Evolutionary conservation across 2,797 vertebrate genomes (phyloP), one percentile per base, ranked within the genome.

Genomic region (Pristis pectinata): DNA sequence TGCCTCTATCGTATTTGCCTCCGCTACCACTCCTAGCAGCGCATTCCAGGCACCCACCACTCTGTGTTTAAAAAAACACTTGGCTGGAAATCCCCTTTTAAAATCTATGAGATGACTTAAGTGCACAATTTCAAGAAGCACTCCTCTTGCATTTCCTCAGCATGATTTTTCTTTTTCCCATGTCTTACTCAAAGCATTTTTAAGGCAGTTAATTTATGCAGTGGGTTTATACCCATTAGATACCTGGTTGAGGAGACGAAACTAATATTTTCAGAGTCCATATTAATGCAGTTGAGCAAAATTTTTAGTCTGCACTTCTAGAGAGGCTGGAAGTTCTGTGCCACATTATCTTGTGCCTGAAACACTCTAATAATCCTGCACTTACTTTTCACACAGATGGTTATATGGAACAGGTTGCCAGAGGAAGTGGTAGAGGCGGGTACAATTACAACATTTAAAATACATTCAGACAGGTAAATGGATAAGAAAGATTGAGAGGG

Each of bases 161-260:
- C 34, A 56, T 61, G 34, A n/a, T 37, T 89, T 59, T 61, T 61
- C 85, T 89, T 61, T 30, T 59, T 87, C n/a, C 85, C 34, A 1
- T 89, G 34, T 61, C 56, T n/a, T 8, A 22, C 56, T 59, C 53
- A 61, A 59, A 89, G 27, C 85, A 59, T 89, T 89, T 41, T 89
- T 61, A 61, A 59, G 85, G 89, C 85, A 89, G 85, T 56, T 89
- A 61, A 59, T 89, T 17, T 61, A 85, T 61, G 85, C 56, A 59
- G n/a, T 89, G 85, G 85, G 34, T 30, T n/a, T 30, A 61, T 34
- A 89, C 56, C 85, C 15, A 89, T 89, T 89, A 61, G 56, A 15
- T 61, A 6, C 56, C 59, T 56, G 13, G 4, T 89, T 89, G 56
- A n/a, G 30, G 5, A 87, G 49, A 87, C 30, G 11, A 3, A 34